These are phyloP conservation scores for Potamarius usumacintae DNA, from an alignment of 2,113 vertebrate genomes.

Conservation along the genomic window DNA sequence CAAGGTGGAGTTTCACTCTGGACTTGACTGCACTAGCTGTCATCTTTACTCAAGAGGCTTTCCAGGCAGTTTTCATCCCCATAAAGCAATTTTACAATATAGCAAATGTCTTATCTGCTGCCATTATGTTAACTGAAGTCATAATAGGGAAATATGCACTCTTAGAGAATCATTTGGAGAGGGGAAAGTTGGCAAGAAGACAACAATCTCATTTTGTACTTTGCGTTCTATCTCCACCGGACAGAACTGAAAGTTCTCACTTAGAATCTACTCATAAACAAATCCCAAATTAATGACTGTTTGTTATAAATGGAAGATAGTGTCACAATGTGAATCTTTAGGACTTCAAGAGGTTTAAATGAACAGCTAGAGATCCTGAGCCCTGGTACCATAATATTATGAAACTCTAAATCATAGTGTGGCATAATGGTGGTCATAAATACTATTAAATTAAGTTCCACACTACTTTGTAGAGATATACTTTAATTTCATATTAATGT, in stretches of 20 bases:
- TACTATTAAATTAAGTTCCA: neutral
- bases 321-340: neutral
- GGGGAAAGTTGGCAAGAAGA: neutral
- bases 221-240: neutral
- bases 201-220: neutral
- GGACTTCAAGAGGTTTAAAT: neutral
- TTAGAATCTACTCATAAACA: conserved; percentile 8
- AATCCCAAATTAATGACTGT: neutral
- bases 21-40: neutral
- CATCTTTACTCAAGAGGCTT: neutral
- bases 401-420: neutral
- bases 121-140: neutral
- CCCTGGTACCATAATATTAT: neutral
- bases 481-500: neutral
- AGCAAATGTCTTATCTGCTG: neutral
- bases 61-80: neutral
- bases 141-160: neutral
- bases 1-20: conserved; percentile 4
- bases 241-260: neutral
- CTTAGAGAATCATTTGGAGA: neutral
- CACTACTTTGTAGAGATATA: neutral
- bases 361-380: neutral
- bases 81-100: neutral
- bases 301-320: too few species aligned
- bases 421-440: neutral